A percentile compares a stretch with the other conserved stretches of the same genome.
phyloP scores from a whole-genome alignment of 1,140 invertebrate genomes.

The Linepithema humile region DNA sequence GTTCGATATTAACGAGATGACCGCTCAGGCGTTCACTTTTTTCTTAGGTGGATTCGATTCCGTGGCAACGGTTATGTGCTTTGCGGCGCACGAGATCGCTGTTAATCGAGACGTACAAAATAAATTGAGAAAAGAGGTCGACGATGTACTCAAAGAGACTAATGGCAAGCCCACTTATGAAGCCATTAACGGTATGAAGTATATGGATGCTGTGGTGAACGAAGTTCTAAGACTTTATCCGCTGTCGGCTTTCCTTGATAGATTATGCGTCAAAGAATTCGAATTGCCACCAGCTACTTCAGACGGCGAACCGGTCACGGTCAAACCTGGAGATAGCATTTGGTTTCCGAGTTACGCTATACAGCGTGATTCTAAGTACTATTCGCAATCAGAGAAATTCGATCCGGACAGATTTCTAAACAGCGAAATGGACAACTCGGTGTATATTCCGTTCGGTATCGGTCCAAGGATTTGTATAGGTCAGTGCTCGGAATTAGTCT shows the following conservation, averaged over 20 bases:
- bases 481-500: too few relatives aligned
- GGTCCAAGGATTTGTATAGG: conserved; percentile 84
- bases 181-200: conserved; percentile 31
- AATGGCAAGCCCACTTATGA: conserved; percentile 40
- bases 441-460: conserved; percentile 75
- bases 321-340: conserved; percentile 9
- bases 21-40: conserved; percentile 52
- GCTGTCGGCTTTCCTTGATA: background rate
- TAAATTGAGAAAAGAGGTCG: conserved; percentile 27
- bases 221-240: conserved; percentile 24
- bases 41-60: conserved; percentile 45
- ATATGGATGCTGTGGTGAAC: conserved; percentile 49
- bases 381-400: conserved; percentile 8
- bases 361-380: conserved; percentile 40
- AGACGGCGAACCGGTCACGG: background rate
- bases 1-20: conserved; percentile 45
- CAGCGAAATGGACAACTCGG: background rate
- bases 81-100: background rate
- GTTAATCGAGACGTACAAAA: conserved; percentile 12
- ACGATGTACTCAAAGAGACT: background rate
- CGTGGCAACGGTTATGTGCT: background rate
- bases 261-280: conserved; percentile 41
- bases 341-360: background rate
- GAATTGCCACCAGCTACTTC: conserved; percentile 30
- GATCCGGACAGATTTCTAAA: conserved; percentile 49